Base-by-base conservation (phyloP, 2,888 invertebrate genomes). In the Scaptomyza caliginosa region DNA sequence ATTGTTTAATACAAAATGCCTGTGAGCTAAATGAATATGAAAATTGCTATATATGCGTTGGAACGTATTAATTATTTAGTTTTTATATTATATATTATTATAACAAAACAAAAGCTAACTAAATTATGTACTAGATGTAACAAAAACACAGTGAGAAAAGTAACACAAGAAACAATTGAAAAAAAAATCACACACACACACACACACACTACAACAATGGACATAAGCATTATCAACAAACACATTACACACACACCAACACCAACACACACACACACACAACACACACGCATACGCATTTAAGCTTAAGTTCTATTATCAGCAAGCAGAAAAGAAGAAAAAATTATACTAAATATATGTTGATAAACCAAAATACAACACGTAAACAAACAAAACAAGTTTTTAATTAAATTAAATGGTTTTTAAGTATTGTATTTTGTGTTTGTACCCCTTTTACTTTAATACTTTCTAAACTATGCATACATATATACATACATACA, bases 41-140 rank as follows among this genome's bases (percentile, higher is more conserved):
- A 42, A 71, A 65, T 68, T 73, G 66, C 66, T 72, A 60, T 67
- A 63, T 63, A 74, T 74, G 82, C 85, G 82, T 80, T 72, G 60
- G 58, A 75, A 82, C 76, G 82, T 80, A 80, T 85, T 85, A 85
- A 80, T 85, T 85, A 85, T 82, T 80, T 80, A 85, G 83, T 80
- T 85, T 85, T 80, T 80, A 80, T 80, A 80, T 70, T 54, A 82
- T 63, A 85, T 82, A 81, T 62, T 82, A 81, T 62, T 67, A 79
- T 74, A 64, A 73, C n/a, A 69, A 65, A 69, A 69, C 39, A 38
- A 68, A 63, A 51, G 39, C 49, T 52, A 80, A 84, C 86, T 80
- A 80, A 80, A 82, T 80, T 85, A 80, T 80, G 76, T 85, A 82
- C 65, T 80, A 80, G 86, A 51, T 58, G 66, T 66, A 78, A 85